These are phyloP conservation scores for Elymnias hypermnestra DNA, from an alignment of 1,140 invertebrate species.

Conservation along the genomic window DNA sequence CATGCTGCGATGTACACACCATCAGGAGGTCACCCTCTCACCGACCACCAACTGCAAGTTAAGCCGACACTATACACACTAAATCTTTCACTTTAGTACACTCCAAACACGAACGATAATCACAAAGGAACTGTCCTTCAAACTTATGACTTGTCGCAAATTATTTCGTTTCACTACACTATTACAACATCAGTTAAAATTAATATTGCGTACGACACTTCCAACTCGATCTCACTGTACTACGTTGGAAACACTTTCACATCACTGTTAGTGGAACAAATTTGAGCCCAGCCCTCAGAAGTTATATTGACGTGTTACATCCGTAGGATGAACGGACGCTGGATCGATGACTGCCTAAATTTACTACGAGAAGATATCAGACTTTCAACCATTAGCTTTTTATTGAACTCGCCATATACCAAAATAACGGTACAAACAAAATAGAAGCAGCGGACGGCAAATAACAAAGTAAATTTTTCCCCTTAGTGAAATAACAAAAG, in stretches of 20 bases:
- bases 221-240: conserved; percentile 1
- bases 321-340: conserved; percentile 55
- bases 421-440: conserved; percentile 60
- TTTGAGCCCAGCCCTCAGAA: conserved; percentile 63
- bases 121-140: conserved; percentile 38
- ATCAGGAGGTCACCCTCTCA: conserved; percentile 75
- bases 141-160: conserved; percentile 18
- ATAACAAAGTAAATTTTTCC: conserved; percentile 65
- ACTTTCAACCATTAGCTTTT: conserved; percentile 26
- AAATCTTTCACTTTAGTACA: conserved; percentile 23
- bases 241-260: conserved; percentile 50
- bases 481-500: conserved; percentile 48
- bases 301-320: conserved; percentile 75
- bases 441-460: conserved; percentile 53
- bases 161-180: conserved; percentile 16
- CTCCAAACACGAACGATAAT: conserved; percentile 13
- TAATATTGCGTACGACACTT: conserved; percentile 8
- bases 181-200: conserved; percentile 2
- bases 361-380: conserved; percentile 24
- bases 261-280: conserved; percentile 48
- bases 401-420: conserved; percentile 22
- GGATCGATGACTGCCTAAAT: conserved; percentile 57
- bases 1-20: conserved; percentile 77
- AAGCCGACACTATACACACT: conserved; percentile 30
- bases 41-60: conserved; percentile 68